Evolutionary conservation across 37 sponge, comb jelly and placozoan genomes (phyloP).

Genomic region (Agelas oroides): DNA sequence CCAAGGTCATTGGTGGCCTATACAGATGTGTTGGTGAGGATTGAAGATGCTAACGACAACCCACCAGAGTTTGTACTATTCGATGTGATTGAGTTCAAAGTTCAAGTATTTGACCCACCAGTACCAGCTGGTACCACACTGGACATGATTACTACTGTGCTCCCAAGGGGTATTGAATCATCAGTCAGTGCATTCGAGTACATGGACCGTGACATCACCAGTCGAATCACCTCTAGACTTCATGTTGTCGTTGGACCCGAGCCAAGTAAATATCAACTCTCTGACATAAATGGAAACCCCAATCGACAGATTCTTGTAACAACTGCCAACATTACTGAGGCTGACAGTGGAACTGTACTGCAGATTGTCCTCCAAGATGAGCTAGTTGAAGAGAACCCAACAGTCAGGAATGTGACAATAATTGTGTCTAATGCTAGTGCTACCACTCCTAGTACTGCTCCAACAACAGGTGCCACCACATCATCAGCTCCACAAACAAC

Average conservation of each 20-base stretch:
- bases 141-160: background rate
- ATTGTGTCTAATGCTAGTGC: background rate
- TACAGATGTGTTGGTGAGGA: conserved; percentile 18
- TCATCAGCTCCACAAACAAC: background rate
- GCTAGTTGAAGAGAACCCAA: conserved; percentile 6
- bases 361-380: conserved; percentile 20
- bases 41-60: conserved; percentile 56
- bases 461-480: background rate
- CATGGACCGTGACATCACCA: conserved; percentile 36
- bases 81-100: conserved; percentile 18
- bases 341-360: conserved; percentile 15
- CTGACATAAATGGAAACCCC: background rate
- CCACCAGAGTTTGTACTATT: conserved; percentile 42
- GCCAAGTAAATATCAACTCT: background rate
- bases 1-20: conserved; percentile 1
- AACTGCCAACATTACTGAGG: background rate
- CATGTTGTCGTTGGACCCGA: background rate
- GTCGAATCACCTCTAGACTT: conserved; percentile 7
- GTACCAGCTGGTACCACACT: background rate
- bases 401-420: conserved; percentile 25
- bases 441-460: background rate
- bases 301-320: background rate
- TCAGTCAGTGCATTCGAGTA: background rate
- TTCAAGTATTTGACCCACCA: background rate
- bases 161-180: conserved; percentile 10